phyloP scores from a whole-genome alignment of 2,888 invertebrate genomes.

The Neoscelio sp. region DNA sequence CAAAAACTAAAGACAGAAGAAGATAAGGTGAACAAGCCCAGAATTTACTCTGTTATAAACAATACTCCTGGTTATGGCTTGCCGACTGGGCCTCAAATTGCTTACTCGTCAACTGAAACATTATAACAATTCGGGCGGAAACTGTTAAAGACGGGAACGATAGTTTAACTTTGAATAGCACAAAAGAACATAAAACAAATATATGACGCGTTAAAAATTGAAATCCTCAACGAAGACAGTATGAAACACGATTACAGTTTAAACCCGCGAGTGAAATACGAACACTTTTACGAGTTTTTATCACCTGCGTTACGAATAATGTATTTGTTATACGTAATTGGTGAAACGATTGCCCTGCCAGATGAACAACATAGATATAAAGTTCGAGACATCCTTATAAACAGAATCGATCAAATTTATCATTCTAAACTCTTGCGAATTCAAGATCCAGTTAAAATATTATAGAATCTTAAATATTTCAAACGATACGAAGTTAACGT shows the following conservation, averaged over 20 bases:
- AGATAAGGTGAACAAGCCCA: no score
- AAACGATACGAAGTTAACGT: not conserved
- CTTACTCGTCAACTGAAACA: no score
- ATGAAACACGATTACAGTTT: not conserved
- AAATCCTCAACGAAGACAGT: not conserved
- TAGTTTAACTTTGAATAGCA: not conserved
- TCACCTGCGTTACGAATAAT: not conserved
- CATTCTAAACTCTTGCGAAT: not conserved
- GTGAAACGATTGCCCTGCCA: not conserved
- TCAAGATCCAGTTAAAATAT: not conserved
- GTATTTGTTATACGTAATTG: not conserved
- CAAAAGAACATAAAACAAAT: not conserved
- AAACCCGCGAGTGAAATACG: not conserved
- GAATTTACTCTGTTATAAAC: no score
- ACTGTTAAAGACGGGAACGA: no score
- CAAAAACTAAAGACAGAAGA: no score
- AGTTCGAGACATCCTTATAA: not conserved
- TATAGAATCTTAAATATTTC: not conserved
- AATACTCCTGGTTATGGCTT: no score
- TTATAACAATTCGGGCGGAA: no score
- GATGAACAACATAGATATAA: not conserved
- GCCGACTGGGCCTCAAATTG: no score
- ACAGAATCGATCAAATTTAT: not conserved
- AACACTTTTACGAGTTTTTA: not conserved
- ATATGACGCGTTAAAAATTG: not conserved